Conservation (phyloP, 2,797 vertebrate species). For the Acestrorhynchus altus region DNA sequence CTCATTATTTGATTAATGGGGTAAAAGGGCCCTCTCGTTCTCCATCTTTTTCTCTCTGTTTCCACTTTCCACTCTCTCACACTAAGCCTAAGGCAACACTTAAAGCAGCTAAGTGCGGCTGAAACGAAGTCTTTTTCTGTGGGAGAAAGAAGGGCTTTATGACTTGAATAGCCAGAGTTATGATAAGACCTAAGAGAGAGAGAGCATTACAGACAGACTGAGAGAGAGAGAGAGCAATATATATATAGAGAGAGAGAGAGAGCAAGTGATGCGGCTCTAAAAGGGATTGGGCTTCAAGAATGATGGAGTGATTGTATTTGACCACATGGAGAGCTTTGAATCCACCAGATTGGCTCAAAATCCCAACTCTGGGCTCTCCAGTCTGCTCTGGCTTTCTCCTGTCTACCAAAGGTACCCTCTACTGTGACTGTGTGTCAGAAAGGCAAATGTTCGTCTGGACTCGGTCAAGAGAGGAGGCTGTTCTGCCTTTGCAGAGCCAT, state of each 20-base stretch:
- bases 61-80: slow-evolving; percentile 36
- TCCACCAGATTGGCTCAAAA: slow-evolving; percentile 72
- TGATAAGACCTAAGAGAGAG: slow-evolving; percentile 71
- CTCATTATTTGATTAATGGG: neutral
- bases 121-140: slow-evolving; percentile 57
- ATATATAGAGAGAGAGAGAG: slow-evolving; percentile 26
- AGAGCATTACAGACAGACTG: slow-evolving; percentile 63
- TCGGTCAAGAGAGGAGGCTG: slow-evolving; percentile 46
- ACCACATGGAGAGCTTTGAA: slow-evolving; percentile 77
- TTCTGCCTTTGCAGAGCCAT: slow-evolving; percentile 63
- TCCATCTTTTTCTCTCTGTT: neutral
- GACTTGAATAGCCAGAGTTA: slow-evolving; percentile 71
- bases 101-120: slow-evolving; percentile 72
- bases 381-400: slow-evolving; percentile 2
- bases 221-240: slow-evolving; percentile 23
- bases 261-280: slow-evolving; percentile 60
- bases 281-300: slow-evolving; percentile 77
- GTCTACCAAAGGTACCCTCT: slow-evolving; percentile 9
- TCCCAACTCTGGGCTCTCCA: slow-evolving; percentile 47
- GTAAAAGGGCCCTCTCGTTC: neutral
- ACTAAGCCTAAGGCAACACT: slow-evolving; percentile 71
- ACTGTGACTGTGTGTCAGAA: neutral
- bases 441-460: neutral
- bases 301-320: slow-evolving; percentile 78
- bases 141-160: slow-evolving; percentile 74